Evolutionary conservation across 1,140 invertebrate species (phyloP).

Genomic region (Pseudoatta argentina): DNA sequence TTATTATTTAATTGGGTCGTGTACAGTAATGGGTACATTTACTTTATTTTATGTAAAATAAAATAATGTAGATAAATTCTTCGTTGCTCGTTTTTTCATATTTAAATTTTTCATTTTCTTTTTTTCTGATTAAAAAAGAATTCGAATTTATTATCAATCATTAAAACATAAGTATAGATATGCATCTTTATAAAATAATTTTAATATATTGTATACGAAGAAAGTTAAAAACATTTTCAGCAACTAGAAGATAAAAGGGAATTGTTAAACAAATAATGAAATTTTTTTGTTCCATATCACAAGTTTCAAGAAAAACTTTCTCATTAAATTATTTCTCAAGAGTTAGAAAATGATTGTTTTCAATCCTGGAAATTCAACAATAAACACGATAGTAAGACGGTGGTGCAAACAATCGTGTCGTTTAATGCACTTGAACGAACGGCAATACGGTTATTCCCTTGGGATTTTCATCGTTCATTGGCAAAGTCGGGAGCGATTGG

Average conservation of each 20-base stretch:
- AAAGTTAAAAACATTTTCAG: neutral
- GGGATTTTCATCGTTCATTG: slow-evolving; percentile 47
- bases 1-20: no score
- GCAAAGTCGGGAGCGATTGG: slow-evolving; percentile 1
- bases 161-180: neutral
- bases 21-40: no score
- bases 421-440: slow-evolving; percentile 35
- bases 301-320: neutral
- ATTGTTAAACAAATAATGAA: neutral
- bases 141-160: neutral
- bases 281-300: slow-evolving; percentile 40
- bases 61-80: neutral
- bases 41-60: neutral
- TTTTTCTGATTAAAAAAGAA: neutral
- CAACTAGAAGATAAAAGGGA: neutral
- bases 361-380: neutral
- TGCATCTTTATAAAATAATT: slow-evolving; percentile 1
- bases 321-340: neutral
- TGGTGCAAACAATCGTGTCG: slow-evolving; percentile 5
- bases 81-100: neutral
- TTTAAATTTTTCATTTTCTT: neutral
- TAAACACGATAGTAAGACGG: neutral
- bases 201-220: neutral
- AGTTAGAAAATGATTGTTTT: neutral
- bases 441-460: neutral